Percentiles rank a stretch among this genome's conserved stretches.
phyloP scores from a whole-genome alignment of 2,888 invertebrate species.

The Cerastis rubricosa region DNA sequence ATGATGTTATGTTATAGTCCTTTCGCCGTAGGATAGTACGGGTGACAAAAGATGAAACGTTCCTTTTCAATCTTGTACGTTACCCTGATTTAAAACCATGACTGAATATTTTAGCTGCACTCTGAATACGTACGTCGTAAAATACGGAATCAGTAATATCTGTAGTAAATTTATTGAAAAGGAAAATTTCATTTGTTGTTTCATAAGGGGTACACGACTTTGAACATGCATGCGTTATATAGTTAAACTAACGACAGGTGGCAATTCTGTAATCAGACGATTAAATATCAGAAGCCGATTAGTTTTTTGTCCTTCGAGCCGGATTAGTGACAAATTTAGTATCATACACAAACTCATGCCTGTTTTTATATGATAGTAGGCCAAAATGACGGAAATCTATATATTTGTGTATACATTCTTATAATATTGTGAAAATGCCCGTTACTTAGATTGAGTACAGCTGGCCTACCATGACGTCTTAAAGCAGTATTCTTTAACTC shows the following conservation, averaged over 20 bases:
- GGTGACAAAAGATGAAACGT: no score
- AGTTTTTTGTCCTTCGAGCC: constrained; percentile 1
- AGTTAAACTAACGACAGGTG: neutral
- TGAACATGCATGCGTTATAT: neutral
- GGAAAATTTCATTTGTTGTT: no score
- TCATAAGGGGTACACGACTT: no score
- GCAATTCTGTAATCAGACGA: neutral
- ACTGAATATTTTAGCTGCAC: no score
- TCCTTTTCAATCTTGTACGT: no score
- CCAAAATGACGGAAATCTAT: neutral
- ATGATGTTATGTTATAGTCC: no score
- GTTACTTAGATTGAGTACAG: neutral
- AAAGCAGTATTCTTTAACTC: no score
- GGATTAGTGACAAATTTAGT: neutral
- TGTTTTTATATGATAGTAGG: neutral
- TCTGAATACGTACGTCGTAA: no score
- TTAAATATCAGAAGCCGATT: neutral
- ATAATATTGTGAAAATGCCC: neutral
- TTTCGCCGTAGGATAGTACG: no score
- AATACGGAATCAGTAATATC: neutral
- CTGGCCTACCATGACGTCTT: no score
- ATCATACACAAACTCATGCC: neutral
- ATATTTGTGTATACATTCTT: neutral
- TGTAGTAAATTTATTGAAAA: neutral
- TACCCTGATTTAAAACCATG: no score